phyloP scores from a whole-genome alignment of 2,113 vertebrate species.

The Bambusicola thoracicus region DNA sequence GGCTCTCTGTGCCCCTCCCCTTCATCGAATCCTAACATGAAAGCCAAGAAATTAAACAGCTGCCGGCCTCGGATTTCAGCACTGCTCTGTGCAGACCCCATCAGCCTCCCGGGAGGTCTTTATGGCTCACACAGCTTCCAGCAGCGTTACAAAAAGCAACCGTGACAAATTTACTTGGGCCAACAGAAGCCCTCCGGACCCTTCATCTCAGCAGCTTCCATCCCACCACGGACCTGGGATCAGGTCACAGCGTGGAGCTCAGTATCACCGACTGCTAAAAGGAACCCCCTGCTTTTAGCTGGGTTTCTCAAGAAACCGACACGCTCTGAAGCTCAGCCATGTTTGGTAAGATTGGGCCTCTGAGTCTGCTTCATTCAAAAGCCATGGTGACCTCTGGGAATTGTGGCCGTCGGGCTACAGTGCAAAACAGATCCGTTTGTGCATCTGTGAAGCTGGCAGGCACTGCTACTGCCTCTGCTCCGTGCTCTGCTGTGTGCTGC shows the following conservation, averaged over 20 bases:
- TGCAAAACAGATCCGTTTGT: rapidly evolving
- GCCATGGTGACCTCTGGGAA: background rate
- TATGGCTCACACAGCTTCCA: background rate
- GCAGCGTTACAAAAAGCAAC: background rate
- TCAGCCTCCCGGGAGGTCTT: background rate
- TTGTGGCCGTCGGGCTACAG: background rate
- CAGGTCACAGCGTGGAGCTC: background rate
- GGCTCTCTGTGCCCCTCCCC: background rate
- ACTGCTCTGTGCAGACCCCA: background rate
- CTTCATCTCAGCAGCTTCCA: background rate
- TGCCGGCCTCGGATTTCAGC: background rate
- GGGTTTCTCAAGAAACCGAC: background rate
- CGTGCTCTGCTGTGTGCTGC: background rate
- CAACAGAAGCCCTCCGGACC: background rate
- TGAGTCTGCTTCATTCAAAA: background rate
- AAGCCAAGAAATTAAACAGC: background rate
- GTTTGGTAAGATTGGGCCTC: background rate
- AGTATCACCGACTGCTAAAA: no score
- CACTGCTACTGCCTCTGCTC: rapidly evolving
- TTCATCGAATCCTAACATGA: background rate
- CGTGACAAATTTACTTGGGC: background rate
- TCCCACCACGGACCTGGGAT: background rate
- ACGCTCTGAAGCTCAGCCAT: background rate
- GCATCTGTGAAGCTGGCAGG: rapidly evolving
- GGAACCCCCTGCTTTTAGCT: background rate